phyloP scores from a whole-genome alignment of 2,113 vertebrate genomes.

The Hemichromis elongatus region DNA sequence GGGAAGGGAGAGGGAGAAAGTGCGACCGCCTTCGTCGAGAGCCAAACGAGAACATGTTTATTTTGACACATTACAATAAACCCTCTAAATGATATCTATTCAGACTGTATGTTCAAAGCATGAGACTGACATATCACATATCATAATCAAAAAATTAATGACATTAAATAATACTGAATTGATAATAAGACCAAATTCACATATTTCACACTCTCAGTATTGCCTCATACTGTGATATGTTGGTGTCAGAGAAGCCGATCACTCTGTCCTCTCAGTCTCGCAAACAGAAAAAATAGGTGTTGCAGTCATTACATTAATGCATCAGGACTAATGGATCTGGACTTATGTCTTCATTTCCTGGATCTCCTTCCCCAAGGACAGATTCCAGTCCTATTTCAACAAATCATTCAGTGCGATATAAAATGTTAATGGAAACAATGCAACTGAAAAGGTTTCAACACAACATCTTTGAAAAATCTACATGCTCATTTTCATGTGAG shows the following conservation, averaged over 20 bases:
- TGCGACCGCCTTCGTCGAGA: no score
- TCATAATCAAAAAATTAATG: neutral
- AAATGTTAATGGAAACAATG: neutral
- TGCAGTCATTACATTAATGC: neutral
- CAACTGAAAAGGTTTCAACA: neutral
- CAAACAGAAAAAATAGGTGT: neutral
- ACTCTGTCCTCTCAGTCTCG: neutral
- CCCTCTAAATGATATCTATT: neutral
- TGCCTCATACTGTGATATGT: neutral
- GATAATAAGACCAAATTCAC: accelerated
- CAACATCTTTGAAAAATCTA: neutral
- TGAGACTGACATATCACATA: neutral
- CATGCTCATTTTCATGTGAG: neutral
- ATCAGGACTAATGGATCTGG: slow-evolving; percentile 32
- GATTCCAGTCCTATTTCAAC: neutral
- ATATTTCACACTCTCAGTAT: neutral
- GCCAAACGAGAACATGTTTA: neutral
- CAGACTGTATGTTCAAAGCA: neutral
- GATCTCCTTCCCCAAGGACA: neutral
- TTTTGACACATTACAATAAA: neutral
- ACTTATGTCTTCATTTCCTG: slow-evolving; percentile 27
- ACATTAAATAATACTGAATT: neutral
- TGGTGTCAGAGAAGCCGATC: no score
- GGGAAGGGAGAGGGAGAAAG: no score
- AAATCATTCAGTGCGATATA: neutral